Evolutionary conservation across 2,797 vertebrate species (phyloP), one percentile per base, ranked within the genome.

Genomic region (Psittacula derbiana): DNA sequence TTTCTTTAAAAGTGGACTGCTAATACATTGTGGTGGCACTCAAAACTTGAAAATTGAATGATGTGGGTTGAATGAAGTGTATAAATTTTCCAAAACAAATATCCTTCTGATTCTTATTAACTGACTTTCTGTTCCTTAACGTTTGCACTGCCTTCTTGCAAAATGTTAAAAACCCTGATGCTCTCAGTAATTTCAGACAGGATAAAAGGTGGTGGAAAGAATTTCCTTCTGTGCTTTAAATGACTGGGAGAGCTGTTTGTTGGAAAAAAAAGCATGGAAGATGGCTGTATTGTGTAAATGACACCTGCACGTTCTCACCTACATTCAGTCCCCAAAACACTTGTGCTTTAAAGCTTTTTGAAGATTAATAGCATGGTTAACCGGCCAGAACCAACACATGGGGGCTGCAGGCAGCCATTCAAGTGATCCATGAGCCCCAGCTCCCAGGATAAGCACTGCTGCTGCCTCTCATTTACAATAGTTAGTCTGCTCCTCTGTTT

Each of bases 251-350:
- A 84, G 53, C 66, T 52, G 20, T 85, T 91, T 75, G 92, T 73
- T 91, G 91, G 33, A 16, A 36, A 91, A 95, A 92, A 73, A 41
- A 55, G 36, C 4, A 2, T 36, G 49, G 75, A 89, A 82, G 87
- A 93, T 73, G 80, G 76, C 83, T 95, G 64, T 60, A 57, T 46
- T 89, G 52, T 72, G 74, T 86, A 94, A 96, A 84, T 71, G 90
- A 93, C 94, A 91, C 88, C 94, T 94, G 95, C 88, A 93, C 93
- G 92, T 95, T 94, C 94, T 96, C 96, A 94, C 86, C 78, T 92
- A 80, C 53, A n/a, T 73, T 88, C 80, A 53, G 55, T 86, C 70
- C 73, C 70, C 66, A 50, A 88, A 86, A 65, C 88, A 85, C 76
- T 92, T 19, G 1, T 43, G 57, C 58, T 66, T 91, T 88, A 84